Conservation (phyloP, 2,113 vertebrate genomes). For the Corythornis cristatus region DNA sequence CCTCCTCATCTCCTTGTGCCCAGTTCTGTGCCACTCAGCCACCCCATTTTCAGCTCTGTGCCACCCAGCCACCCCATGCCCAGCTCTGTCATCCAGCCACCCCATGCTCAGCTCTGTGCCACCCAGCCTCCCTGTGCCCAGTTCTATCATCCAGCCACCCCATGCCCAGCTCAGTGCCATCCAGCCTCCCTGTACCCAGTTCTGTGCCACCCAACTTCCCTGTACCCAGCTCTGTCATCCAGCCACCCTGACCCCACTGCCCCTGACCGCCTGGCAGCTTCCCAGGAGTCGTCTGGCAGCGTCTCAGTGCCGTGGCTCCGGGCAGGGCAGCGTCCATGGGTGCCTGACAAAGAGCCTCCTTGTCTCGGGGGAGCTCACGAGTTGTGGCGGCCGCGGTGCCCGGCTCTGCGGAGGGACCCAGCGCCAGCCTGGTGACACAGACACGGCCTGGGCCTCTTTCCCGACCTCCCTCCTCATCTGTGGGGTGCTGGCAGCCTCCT, state of each 20-base stretch:
- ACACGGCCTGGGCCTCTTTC: neutral
- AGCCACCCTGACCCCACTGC: fast-evolving
- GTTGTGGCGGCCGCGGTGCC: fast-evolving
- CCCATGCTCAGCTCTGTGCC: fast-evolving
- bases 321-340: no score
- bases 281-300: fast-evolving
- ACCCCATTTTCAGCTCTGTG: fast-evolving
- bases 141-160: no score
- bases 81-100: fast-evolving
- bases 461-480: neutral
- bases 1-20: fast-evolving
- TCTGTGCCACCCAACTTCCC: fast-evolving
- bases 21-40: fast-evolving
- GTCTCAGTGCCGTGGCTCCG: fast-evolving
- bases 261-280: fast-evolving
- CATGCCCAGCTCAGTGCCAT: fast-evolving
- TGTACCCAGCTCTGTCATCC: neutral
- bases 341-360: neutral
- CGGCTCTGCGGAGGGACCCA: neutral
- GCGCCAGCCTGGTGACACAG: fast-evolving
- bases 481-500: fast-evolving
- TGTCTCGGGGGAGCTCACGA: neutral
- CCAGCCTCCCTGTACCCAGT: fast-evolving
- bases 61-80: fast-evolving
- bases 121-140: fast-evolving